Conservation (phyloP, 2,113 vertebrate species). For the Poeciliopsis turrubarensis region DNA sequence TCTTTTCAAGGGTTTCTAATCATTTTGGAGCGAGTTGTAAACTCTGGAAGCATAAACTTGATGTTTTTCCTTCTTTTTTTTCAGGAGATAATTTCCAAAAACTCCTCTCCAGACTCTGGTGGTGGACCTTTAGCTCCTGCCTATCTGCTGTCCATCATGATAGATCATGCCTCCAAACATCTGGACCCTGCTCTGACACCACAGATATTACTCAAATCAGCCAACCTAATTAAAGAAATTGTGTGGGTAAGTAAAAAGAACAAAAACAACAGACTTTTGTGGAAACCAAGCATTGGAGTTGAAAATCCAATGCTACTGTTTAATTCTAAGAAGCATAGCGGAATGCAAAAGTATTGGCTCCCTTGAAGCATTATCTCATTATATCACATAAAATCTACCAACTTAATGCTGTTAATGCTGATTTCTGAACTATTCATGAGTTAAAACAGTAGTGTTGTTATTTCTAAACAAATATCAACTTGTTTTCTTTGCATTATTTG, state of each 20-base stretch:
- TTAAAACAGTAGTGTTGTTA: too few relatives aligned
- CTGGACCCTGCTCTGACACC: constrained; percentile 88
- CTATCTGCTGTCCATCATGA: constrained; percentile 89
- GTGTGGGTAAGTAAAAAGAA: constrained; percentile 85
- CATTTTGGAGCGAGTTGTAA: not conserved
- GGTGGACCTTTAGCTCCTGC: constrained; percentile 85
- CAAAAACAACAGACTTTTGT: not conserved
- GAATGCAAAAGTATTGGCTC: not conserved
- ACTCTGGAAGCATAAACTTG: not conserved
- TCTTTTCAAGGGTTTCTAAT: not conserved
- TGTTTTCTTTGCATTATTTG: too few relatives aligned
- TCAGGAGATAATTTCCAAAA: constrained; percentile 86
- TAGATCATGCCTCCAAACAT: constrained; percentile 88
- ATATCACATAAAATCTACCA: not conserved
- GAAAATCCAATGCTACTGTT: not conserved
- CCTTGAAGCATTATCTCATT: not conserved
- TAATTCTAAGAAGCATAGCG: not conserved
- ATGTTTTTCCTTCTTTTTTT: constrained; percentile 2
- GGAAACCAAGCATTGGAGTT: not conserved
- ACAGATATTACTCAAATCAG: constrained; percentile 86
- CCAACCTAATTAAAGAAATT: constrained; percentile 88
- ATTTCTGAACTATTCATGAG: too few relatives aligned
- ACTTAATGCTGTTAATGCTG: not conserved
- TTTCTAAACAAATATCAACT: too few relatives aligned
- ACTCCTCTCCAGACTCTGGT: constrained; percentile 79